These are phyloP conservation scores for Lagodon rhomboides DNA, from an alignment of 2,797 vertebrate species.

Conservation along the genomic window DNA sequence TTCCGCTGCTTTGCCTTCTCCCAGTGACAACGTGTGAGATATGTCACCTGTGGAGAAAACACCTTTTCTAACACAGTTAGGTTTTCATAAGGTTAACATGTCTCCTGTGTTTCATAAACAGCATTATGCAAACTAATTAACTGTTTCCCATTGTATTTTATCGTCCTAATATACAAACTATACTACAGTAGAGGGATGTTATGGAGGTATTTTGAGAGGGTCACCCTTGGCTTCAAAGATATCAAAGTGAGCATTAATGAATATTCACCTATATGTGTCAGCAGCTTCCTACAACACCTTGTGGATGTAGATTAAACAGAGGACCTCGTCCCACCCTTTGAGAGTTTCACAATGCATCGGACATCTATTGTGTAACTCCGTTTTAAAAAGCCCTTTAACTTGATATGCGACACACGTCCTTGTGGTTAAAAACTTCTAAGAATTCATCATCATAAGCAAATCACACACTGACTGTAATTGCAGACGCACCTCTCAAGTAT, in stretches of 20 bases:
- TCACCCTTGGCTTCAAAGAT: conserved; percentile 7
- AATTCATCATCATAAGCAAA: conserved; percentile 75
- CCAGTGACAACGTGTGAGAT: conserved; percentile 66
- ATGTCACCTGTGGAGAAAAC: conserved; percentile 67
- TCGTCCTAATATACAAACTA: conserved; percentile 20
- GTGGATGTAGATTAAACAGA: not conserved
- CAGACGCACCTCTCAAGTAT: conserved; percentile 47
- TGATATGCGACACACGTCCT: conserved; percentile 74
- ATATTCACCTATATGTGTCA: conserved; percentile 27
- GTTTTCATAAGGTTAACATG: conserved; percentile 59
- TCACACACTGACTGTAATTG: conserved; percentile 76
- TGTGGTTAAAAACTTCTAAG: conserved; percentile 71
- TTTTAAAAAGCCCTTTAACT: conserved; percentile 68
- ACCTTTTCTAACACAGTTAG: conserved; percentile 42
- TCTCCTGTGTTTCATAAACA: conserved; percentile 53
- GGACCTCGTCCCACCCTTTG: not conserved
- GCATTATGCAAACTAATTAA: conserved; percentile 45
- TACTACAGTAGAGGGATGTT: conserved; percentile 2
- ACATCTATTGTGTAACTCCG: conserved; percentile 58
- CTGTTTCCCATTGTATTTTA: conserved; percentile 4
- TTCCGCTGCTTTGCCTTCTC: conserved; percentile 49
- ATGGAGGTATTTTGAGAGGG: not conserved
- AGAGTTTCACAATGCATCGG: conserved; percentile 42
- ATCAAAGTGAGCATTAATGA: conserved; percentile 5
- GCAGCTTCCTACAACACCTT: conserved; percentile 6